Evolutionary conservation across 2,797 vertebrate species (phyloP).

Genomic region (Acrocephalus scirpaceus): DNA sequence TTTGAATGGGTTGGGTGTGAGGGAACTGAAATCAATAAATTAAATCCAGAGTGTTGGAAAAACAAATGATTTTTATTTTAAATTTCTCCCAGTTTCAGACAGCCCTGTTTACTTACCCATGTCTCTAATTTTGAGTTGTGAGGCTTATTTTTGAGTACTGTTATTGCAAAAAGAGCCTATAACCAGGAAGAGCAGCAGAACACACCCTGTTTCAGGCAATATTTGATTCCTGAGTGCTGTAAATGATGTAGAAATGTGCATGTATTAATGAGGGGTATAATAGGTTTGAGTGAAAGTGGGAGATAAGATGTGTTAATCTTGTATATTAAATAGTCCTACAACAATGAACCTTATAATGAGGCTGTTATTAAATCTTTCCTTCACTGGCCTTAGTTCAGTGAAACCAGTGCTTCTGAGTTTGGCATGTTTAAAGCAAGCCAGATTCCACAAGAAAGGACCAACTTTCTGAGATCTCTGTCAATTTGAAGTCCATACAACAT

Average conservation of each 20-base stretch:
- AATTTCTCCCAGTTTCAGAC: background rate
- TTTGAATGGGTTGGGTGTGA: background rate
- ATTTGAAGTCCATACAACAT: background rate
- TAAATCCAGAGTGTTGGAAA: background rate
- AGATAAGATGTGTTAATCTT: conserved; percentile 75
- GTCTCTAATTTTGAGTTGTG: background rate
- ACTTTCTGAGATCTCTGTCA: background rate
- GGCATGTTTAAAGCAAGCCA: conserved; percentile 15
- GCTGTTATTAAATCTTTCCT: conserved; percentile 63
- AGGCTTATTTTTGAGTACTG: background rate
- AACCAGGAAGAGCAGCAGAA: background rate
- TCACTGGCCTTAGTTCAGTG: conserved; percentile 52
- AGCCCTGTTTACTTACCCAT: background rate
- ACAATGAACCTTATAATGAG: conserved; percentile 68
- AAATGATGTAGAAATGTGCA: conserved; percentile 58
- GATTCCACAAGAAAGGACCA: background rate
- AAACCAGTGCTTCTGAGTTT: conserved; percentile 33
- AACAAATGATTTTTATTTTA: background rate
- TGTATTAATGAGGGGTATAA: conserved; percentile 67
- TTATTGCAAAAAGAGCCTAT: background rate
- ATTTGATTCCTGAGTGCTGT: conserved; percentile 35
- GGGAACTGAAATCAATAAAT: background rate
- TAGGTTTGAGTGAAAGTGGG: conserved; percentile 62
- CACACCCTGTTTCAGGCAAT: conserved; percentile 24
- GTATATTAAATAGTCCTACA: conserved; percentile 71